phyloP scores from a whole-genome alignment of 2,888 invertebrate species.

The Mythimna loreyi region DNA sequence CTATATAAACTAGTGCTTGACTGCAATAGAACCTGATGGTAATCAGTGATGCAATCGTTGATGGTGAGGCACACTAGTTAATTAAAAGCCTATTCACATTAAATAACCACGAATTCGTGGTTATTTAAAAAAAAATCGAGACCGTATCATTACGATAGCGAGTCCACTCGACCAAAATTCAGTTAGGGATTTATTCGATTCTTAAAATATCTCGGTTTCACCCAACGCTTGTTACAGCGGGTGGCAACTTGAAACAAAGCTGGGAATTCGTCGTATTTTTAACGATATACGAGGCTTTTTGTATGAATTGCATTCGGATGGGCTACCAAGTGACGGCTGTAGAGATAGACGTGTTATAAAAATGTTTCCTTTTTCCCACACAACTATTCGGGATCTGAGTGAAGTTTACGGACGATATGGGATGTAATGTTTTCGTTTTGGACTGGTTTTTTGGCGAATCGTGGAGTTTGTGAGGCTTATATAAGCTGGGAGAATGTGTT shows the following conservation, averaged over 20 bases:
- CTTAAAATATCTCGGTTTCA: neutral
- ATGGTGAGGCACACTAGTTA: no score
- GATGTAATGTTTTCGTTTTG: conserved; percentile 16
- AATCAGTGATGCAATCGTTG: no score
- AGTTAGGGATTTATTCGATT: conserved; percentile 3
- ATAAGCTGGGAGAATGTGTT: neutral
- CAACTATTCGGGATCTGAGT: conserved; percentile 34
- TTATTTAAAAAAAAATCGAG: neutral
- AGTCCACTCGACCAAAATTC: neutral
- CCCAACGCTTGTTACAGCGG: conserved; percentile 18
- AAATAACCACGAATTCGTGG: no score
- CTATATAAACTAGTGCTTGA: no score
- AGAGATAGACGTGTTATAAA: conserved; percentile 60
- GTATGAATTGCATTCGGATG: conserved; percentile 65
- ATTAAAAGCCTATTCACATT: no score
- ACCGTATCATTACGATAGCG: neutral
- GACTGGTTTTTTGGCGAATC: neutral
- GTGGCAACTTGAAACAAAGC: conserved; percentile 67
- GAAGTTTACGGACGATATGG: conserved; percentile 33
- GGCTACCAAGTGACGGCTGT: conserved; percentile 45
- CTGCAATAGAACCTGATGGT: no score
- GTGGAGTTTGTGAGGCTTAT: neutral
- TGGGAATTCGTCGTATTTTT: conserved; percentile 62
- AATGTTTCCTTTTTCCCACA: conserved; percentile 51
- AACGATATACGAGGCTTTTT: conserved; percentile 61